Evolutionary conservation across 2,888 invertebrate species (phyloP).

Genomic region (Argynnis bischoffii): DNA sequence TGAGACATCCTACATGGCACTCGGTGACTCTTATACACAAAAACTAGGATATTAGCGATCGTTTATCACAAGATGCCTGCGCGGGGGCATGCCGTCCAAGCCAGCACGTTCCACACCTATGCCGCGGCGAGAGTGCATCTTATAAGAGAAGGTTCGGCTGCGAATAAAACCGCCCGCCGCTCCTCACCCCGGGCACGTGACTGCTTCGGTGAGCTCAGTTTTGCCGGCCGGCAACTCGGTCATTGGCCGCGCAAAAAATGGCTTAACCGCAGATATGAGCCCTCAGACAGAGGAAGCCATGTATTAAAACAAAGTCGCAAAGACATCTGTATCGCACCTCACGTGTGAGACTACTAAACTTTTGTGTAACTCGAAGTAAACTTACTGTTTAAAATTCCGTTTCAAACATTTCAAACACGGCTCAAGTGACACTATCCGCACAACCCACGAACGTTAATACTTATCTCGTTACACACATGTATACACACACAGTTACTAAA

Average conservation of each 20-base stretch:
- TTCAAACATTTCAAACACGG: constrained; percentile 61
- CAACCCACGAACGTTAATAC: constrained; percentile 42
- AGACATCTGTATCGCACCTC: constrained; percentile 46
- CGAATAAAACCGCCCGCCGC: constrained; percentile 73
- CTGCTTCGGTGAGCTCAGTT: constrained; percentile 70
- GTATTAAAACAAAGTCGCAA: constrained; percentile 57
- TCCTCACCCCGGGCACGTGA: constrained; percentile 82
- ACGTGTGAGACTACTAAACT: constrained; percentile 48
- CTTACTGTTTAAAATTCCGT: constrained; percentile 43
- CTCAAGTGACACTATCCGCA: constrained; percentile 55
- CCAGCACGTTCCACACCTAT: constrained; percentile 77
- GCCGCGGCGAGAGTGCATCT: constrained; percentile 78
- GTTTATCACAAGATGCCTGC: constrained; percentile 53
- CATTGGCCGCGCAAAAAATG: constrained; percentile 75
- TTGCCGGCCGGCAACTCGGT: constrained; percentile 74
- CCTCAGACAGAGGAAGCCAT: constrained; percentile 67
- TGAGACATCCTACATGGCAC: constrained; percentile 82
- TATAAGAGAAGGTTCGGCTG: constrained; percentile 78
- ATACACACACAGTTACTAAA: constrained; percentile 10
- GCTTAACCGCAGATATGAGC: constrained; percentile 60
- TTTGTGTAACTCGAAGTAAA: constrained; percentile 27
- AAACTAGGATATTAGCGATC: constrained; percentile 59
- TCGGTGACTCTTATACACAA: constrained; percentile 66
- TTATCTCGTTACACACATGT: constrained; percentile 28
- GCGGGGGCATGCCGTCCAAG: constrained; percentile 72